Evolutionary conservation across 30 jellyfish, hydroid and myxozoan species (phyloP).

Genomic region (Aurelia sp.): DNA sequence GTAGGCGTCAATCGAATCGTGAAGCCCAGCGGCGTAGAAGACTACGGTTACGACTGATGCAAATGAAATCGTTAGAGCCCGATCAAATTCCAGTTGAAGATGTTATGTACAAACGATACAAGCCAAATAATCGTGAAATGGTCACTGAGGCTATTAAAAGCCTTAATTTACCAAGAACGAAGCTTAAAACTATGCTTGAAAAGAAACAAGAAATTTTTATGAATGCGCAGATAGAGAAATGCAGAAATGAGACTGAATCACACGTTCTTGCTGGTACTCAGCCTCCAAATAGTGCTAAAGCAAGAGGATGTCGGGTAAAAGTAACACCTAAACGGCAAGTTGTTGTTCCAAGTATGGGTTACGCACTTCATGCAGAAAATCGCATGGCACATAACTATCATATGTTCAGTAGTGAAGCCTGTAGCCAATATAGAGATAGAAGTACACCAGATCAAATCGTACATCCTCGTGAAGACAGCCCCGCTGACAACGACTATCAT

Average conservation of each 20-base stretch:
- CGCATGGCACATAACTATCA: background rate
- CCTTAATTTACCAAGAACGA: slow-evolving; percentile 22
- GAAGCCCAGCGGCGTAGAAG: slow-evolving; percentile 98
- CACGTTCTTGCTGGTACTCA: background rate
- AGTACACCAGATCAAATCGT: too few species aligned
- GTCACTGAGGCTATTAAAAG: slow-evolving; percentile 37
- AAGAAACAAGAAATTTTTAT: background rate
- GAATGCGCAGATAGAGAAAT: background rate
- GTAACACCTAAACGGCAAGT: slow-evolving; percentile 83
- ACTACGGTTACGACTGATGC: slow-evolving; percentile 76
- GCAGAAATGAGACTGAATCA: slow-evolving; percentile 14
- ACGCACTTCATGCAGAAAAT: slow-evolving; percentile 18
- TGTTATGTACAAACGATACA: slow-evolving; percentile 50
- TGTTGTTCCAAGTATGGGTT: slow-evolving; percentile 67
- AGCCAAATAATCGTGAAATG: slow-evolving; percentile 39
- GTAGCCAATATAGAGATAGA: too few species aligned
- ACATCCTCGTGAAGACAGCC: too few species aligned
- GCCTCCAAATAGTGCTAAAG: slow-evolving; percentile 27
- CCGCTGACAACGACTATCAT: too few species aligned
- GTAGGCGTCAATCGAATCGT: slow-evolving; percentile 93
- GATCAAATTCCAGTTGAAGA: slow-evolving; percentile 55
- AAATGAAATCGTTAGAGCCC: slow-evolving; percentile 55
- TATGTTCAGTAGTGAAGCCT: background rate
- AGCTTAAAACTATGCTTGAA: slow-evolving; percentile 42
- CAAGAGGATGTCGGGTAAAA: slow-evolving; percentile 81